Base-by-base conservation (phyloP, 2,888 invertebrate species). In the Campoletis raptor region DNA sequence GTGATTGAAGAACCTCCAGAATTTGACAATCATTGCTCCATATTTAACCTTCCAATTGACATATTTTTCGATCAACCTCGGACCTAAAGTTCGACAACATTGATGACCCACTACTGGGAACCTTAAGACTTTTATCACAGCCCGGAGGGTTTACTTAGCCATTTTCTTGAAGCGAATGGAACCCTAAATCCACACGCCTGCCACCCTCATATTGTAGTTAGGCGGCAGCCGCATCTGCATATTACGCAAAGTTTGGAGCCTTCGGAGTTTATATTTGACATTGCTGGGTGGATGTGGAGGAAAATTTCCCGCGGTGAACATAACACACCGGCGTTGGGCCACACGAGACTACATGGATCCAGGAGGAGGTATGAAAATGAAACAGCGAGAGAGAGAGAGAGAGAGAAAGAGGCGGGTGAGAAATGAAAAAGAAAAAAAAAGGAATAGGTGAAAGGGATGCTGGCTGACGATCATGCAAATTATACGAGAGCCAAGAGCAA, bases 221-320 rank as follows among this genome's bases (percentile, higher is more conserved):
- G 37, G 42, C 30, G 30, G 18, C 36, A 42, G 74, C 42, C 24
- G 61, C 80, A 86, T 86, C 48, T 83, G 83, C 83, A 77, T 83
- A 74, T 85, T 85, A 85, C 74, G 80, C 37, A 76, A 77, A 64
- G 77, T 67, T 81, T 48, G 52, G 78, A 66, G 42, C 66, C 64
- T 36, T 66, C 9, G 40, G 45, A 83, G 84, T 69, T 86, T 86
- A 84, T 82, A 81, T 82, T 81, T 72, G 78, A 83, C 81, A 81
- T 86, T 84, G 83, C 54, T 73, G 72, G 52, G 10, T 61, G 80
- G 48, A 72, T 61, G 64, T 61, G 57, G 45, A 54, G 24, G 61
- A 45, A 76, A 78, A 81, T 81, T 78, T 84, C 54, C 45, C 74
- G 54, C 36, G 69, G 73, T 36, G 74, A 86, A 77, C 66, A 30